These are phyloP conservation scores for Porites cylindrica DNA, from an alignment of 92 coral and sea anemone genomes.

Conservation along the genomic window DNA sequence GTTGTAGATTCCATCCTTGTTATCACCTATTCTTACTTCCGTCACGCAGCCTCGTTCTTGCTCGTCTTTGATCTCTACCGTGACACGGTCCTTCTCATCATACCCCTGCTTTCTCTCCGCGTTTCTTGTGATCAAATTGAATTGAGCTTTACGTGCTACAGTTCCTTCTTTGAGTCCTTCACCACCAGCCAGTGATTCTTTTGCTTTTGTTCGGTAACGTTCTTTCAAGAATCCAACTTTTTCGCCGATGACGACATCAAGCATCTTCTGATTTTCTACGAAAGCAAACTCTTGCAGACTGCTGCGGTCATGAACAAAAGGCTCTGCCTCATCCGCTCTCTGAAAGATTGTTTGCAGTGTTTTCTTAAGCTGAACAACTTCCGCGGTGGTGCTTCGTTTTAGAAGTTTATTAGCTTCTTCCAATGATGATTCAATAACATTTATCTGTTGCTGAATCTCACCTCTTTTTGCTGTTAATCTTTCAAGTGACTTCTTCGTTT, in stretches of 20 bases:
- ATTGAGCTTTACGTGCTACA: neutral
- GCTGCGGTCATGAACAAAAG: neutral
- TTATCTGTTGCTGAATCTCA: neutral
- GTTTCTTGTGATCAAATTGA: slow-evolving; percentile 1
- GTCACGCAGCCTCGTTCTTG: neutral
- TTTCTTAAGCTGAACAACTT: neutral
- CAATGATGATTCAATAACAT: neutral
- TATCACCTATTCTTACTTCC: neutral
- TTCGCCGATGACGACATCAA: neutral
- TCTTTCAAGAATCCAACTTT: neutral
- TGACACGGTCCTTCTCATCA: neutral
- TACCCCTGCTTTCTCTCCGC: neutral
- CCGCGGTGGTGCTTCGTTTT: neutral
- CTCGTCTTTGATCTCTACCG: slow-evolving; percentile 4
- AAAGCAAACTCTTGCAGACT: neutral
- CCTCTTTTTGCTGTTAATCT: neutral
- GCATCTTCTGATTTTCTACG: neutral
- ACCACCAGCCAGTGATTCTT: neutral
- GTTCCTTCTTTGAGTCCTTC: slow-evolving; percentile 1
- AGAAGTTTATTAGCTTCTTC: neutral
- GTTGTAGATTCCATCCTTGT: neutral
- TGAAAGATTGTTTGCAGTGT: neutral
- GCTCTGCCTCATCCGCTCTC: neutral
- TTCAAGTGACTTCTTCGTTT: neutral
- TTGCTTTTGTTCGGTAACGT: neutral